Conservation (phyloP, 2,797 vertebrate genomes). For the Lophius americanus region DNA sequence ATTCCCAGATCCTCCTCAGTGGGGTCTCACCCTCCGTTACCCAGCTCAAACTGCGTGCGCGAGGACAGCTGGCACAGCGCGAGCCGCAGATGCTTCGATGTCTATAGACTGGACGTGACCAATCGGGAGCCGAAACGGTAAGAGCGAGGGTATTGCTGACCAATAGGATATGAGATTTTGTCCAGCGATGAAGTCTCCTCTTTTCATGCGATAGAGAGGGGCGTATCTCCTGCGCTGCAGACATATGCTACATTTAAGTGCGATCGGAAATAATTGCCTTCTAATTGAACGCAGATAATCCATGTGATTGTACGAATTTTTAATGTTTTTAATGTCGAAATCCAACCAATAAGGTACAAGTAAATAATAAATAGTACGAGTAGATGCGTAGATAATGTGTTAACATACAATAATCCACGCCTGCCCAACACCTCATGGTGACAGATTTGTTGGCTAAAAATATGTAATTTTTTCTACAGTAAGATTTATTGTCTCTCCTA, state of each 20-base stretch:
- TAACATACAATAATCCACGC: neutral
- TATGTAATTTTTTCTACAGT: neutral
- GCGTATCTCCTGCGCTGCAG: conserved; percentile 45
- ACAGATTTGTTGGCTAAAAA: neutral
- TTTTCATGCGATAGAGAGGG: conserved; percentile 39
- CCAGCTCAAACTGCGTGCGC: conserved; percentile 54
- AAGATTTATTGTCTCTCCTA: neutral
- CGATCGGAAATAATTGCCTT: conserved; percentile 14
- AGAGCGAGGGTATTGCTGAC: conserved; percentile 13
- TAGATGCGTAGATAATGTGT: too few relatives aligned
- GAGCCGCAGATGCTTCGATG: conserved; percentile 67
- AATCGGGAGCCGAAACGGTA: conserved; percentile 40
- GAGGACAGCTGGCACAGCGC: conserved; percentile 75
- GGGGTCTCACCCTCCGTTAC: conserved; percentile 30
- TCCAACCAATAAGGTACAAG: neutral
- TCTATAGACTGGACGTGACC: conserved; percentile 33
- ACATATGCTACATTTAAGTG: conserved; percentile 34
- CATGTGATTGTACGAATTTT: too few relatives aligned
- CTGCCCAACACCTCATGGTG: neutral
- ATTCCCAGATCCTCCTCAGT: conserved; percentile 29
- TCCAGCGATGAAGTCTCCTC: conserved; percentile 9
- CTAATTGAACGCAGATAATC: too few relatives aligned
- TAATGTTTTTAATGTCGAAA: too few relatives aligned
- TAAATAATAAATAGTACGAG: neutral
- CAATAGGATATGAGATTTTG: conserved; percentile 55